Conservation (phyloP, 2,888 invertebrate species). For the Chrysotoxum bicinctum region DNA sequence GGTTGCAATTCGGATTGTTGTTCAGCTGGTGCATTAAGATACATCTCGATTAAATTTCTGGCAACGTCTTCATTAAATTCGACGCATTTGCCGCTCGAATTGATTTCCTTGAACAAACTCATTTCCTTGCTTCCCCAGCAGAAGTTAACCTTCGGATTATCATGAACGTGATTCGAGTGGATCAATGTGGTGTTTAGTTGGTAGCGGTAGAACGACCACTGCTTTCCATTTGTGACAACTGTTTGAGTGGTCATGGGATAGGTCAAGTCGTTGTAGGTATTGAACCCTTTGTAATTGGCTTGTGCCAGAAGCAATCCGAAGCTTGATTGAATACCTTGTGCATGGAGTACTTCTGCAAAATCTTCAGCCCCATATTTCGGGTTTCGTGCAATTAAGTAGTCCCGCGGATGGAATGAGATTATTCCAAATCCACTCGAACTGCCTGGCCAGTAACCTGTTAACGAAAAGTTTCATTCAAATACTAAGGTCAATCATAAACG, state of each 20-base stretch:
- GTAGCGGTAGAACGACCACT: conserved; percentile 93
- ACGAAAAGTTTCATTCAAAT: neutral
- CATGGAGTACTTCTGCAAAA: conserved; percentile 85
- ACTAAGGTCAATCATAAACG: neutral
- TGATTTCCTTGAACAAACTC: conserved; percentile 88
- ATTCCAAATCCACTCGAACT: conserved; percentile 89
- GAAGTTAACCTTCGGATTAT: conserved; percentile 88
- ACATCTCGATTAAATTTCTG: conserved; percentile 88
- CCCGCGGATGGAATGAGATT: conserved; percentile 88
- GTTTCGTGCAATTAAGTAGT: conserved; percentile 83
- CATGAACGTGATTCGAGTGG: conserved; percentile 85
- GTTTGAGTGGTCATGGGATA: conserved; percentile 96
- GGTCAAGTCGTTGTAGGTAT: conserved; percentile 93
- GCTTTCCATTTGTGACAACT: conserved; percentile 92
- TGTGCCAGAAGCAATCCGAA: conserved; percentile 91
- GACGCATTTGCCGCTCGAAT: conserved; percentile 86
- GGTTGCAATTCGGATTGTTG: conserved; percentile 87
- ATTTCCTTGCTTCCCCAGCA: conserved; percentile 90
- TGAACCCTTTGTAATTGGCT: conserved; percentile 94
- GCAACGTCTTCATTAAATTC: conserved; percentile 92
- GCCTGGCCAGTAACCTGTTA: conserved; percentile 91
- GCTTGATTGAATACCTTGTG: conserved; percentile 89
- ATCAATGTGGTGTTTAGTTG: conserved; percentile 93
- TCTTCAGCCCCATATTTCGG: conserved; percentile 83
- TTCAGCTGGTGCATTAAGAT: conserved; percentile 86